A percentile compares a stretch with the other conserved stretches of the same genome.
phyloP scores from a whole-genome alignment of 2,113 vertebrate species.

The Aptenodytes forsteri region DNA sequence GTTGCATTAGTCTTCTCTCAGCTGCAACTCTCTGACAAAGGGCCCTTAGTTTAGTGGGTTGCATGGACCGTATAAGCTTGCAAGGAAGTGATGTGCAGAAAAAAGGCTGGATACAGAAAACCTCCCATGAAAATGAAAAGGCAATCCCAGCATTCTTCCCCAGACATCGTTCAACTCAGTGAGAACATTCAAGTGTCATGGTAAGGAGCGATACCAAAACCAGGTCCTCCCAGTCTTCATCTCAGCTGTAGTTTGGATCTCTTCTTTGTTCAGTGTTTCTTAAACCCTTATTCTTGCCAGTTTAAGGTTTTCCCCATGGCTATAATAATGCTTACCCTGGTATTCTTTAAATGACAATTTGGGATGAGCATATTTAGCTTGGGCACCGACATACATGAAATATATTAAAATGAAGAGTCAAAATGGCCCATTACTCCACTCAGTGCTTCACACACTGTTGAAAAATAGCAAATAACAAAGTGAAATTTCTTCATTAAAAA shows the following conservation, averaged over 20 bases:
- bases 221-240: background rate
- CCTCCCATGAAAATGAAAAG: background rate
- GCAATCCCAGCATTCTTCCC: background rate
- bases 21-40: background rate
- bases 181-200: background rate
- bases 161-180: background rate
- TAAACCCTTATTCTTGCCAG: background rate
- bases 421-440: background rate
- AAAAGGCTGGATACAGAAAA: background rate
- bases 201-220: background rate
- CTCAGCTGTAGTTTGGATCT: background rate
- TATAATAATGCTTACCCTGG: background rate
- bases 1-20: background rate
- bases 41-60: background rate
- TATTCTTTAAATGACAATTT: background rate
- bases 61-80: background rate
- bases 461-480: background rate
- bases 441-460: background rate
- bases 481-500: background rate
- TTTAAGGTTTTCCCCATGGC: background rate
- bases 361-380: background rate
- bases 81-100: background rate
- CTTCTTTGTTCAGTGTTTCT: background rate
- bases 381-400: background rate
- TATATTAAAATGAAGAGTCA: background rate